Percentiles rank a stretch among this genome's conserved stretches.
These are phyloP conservation scores for Vesta saturnalis DNA, from an alignment of 2,888 invertebrate genomes.

Conservation along the genomic window DNA sequence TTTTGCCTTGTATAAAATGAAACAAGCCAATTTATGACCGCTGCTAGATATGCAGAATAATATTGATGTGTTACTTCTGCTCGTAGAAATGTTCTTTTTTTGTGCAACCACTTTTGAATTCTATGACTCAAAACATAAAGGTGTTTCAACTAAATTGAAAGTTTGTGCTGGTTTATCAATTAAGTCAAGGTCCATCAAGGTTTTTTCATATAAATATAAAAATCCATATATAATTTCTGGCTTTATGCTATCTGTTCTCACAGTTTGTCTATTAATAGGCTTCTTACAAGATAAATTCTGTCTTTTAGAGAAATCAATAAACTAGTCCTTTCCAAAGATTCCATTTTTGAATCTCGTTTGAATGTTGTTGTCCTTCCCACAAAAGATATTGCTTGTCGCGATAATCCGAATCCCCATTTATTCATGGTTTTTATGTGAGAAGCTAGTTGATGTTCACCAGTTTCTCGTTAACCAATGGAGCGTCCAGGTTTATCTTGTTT, in stretches of 20 bases:
- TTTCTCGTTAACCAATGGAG: not conserved
- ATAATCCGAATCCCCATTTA: no score
- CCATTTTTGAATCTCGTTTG: slow-evolving; percentile 1
- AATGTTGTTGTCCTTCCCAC: not conserved
- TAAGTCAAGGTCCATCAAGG: not conserved
- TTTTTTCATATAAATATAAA: not conserved
- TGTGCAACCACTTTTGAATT: no score
- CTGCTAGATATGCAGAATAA: no score
- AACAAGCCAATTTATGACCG: no score
- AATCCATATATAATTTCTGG: not conserved
- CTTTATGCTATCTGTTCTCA: slow-evolving; percentile 1
- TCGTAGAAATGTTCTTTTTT: no score
- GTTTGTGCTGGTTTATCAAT: not conserved
- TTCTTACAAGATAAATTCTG: not conserved
- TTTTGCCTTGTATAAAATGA: no score
- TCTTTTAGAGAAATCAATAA: not conserved
- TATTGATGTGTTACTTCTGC: no score
- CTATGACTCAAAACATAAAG: no score
- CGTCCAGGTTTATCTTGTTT: not conserved
- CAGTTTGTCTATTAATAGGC: not conserved
- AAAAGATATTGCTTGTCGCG: not conserved
- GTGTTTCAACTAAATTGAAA: slow-evolving; percentile 2
- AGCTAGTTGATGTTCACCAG: not conserved
- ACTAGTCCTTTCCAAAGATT: not conserved
- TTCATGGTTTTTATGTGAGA: no score